phyloP scores from a whole-genome alignment of 2,888 invertebrate species.

The Diplazon laetatorius region DNA sequence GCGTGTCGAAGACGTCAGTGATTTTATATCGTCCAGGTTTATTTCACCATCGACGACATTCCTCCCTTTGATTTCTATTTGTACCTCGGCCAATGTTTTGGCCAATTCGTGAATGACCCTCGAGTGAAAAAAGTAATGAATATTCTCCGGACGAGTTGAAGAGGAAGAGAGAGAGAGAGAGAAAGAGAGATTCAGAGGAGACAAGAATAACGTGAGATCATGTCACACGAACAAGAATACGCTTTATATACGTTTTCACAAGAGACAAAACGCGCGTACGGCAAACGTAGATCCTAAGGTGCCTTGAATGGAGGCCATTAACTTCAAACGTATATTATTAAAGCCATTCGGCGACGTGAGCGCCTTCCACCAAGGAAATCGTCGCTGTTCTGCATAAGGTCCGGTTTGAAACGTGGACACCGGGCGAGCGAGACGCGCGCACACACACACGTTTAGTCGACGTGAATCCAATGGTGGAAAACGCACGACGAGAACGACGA shows the following conservation, averaged over 20 bases:
- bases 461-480: conserved; percentile 29
- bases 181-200: conserved; percentile 15
- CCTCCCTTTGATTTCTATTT: background rate
- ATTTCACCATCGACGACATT: background rate
- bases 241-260: conserved; percentile 19
- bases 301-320: conserved; percentile 77
- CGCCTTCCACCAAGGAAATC: conserved; percentile 68
- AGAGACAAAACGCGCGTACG: conserved; percentile 3
- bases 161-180: too few relatives aligned
- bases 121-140: conserved; percentile 48
- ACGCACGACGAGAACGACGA: too few relatives aligned
- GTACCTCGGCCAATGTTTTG: background rate
- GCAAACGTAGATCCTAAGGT: conserved; percentile 61
- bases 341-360: conserved; percentile 70
- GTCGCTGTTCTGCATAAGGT: conserved; percentile 73
- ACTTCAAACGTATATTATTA: conserved; percentile 75
- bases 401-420: conserved; percentile 60
- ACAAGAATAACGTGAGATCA: conserved; percentile 65
- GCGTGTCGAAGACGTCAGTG: background rate
- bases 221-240: conserved; percentile 24
- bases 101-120: conserved; percentile 65
- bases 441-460: too few relatives aligned
- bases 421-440: conserved; percentile 21
- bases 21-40: background rate
- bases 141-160: background rate